Base-by-base conservation (phyloP, 2,113 vertebrate genomes). In the Odontophorus gujanensis region DNA sequence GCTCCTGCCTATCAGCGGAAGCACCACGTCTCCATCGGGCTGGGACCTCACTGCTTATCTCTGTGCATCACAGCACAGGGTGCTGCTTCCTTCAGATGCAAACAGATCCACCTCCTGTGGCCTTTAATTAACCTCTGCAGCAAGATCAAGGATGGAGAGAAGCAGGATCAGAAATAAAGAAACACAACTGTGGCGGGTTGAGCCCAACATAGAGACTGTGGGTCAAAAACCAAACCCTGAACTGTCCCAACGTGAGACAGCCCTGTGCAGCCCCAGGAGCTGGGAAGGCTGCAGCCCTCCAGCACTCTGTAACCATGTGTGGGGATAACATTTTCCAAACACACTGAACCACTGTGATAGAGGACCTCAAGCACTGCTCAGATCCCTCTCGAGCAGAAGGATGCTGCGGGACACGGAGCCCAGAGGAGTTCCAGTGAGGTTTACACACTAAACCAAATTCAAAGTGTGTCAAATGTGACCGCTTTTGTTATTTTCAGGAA, bases 401-500 rank as follows among this genome's bases (percentile, higher is more conserved):
- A 42, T n/a, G 26, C 15, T 42, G 30, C 16, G 30, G 38, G 61
- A 36, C 2, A 0, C 0, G 18, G 24, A 81, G 45, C 82, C 58
- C 90, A 82, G 71, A 57, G 81, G 75, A 8, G 15, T 36, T 19
- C 30, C 25, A 13, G 7, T 5, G 85, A 76, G 5, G 51, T 65
- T 80, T 25, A 5, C 2, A 8, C 28, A 53, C 43, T 4, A 43
- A 73, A 53, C 59, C 67, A 69, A 81, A 85, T 8, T 42, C 42
- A 45, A 7, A 32, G 59, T 14, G 59, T 48, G 48, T 24, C 73
- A 74, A 51, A 42, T 30, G 47, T 8, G 6, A 73, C 34, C 58
- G 47, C 12, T 3, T 66, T 50, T 89, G 71, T 53, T 26, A 79
- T 81, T 93, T 95, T 78, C 71, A 94, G 81, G 75, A 87, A 77